phyloP scores from a whole-genome alignment of 1,140 invertebrate species.

The Octopus sinensis region DNA sequence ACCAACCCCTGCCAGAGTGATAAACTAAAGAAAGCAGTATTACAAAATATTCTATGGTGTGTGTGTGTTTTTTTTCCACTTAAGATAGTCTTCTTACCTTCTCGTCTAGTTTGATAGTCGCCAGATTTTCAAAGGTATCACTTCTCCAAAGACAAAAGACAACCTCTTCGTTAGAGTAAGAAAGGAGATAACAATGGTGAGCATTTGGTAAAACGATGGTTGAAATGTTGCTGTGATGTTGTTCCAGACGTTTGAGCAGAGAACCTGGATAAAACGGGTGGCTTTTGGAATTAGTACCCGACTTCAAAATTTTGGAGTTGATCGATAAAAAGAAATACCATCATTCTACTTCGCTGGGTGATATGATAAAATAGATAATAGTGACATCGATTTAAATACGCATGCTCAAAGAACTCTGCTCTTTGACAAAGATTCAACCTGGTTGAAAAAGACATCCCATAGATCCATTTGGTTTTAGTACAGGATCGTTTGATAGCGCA shows the following conservation, averaged over 20 bases:
- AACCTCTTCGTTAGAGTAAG: background rate
- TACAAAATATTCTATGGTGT: too few relatives aligned
- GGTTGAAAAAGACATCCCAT: too few relatives aligned
- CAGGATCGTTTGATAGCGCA: too few relatives aligned
- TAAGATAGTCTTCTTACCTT: background rate
- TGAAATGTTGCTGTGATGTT: background rate
- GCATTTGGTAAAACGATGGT: background rate
- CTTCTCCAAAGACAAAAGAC: background rate
- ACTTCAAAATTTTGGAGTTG: conserved; percentile 5
- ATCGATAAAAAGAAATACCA: conserved; percentile 1
- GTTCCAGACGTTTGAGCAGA: background rate
- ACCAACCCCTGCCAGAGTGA: too few relatives aligned
- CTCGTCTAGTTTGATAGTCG: background rate
- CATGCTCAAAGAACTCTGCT: too few relatives aligned
- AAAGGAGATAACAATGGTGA: background rate
- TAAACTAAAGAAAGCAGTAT: too few relatives aligned
- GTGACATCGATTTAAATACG: too few relatives aligned
- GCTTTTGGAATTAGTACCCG: background rate
- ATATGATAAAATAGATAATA: background rate
- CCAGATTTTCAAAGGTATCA: background rate
- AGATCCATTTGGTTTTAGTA: too few relatives aligned
- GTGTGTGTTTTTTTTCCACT: too few relatives aligned
- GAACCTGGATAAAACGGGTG: background rate
- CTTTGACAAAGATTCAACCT: too few relatives aligned
- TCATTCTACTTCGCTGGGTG: background rate